Base-by-base conservation (phyloP, 2,797 vertebrate genomes). In the Acestrorhynchus altus region DNA sequence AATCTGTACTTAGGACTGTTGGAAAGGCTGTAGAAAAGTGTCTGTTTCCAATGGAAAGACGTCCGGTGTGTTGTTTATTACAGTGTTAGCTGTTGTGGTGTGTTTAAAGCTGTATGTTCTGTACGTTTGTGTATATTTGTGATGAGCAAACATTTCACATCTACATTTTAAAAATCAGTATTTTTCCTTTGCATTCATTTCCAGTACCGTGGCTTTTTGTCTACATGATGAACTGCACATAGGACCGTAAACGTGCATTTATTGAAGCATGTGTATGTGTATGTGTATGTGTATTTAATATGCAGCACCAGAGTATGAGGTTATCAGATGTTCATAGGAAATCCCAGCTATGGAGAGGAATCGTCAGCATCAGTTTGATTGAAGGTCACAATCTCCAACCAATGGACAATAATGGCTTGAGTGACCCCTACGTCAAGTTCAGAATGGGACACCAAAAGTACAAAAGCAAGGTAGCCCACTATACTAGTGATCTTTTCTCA, bases 341-440 rank as follows among this genome's bases (percentile, higher is more conserved):
- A 83, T 90, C 96, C 51, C 97, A 98, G 81, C 92, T 99, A n/a
- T 99, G 96, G 96, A 94, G 96, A 88, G 97, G 97, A 0, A 96
- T 99, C 56, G 97, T 98, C 69, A 98, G 96, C 88, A 91, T 99
- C 82, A 98, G 95, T 42, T 91, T 99, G 60, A 98, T 99, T 35
- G 97, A 99, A 84, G 98, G 95, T 9, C 91, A 89, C n/a, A 88
- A 91, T 57, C 95, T 99, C 39, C 96, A 97, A 86, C 95, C 97
- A 0, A 98, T 99, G 96, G 97, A 99, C 80, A 72, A 92, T 83
- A 98, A 98, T 8, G 96, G 97, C 44, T 78, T 96, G 64, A 98
- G 97, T 52, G 98, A 99, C 84, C 98, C 97, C 5, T 99, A 98
- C 0, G 96, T 96, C 84, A 99, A 98, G 90, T 98, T 99, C 85